A percentile compares a stretch with the other conserved stretches of the same genome.
Evolutionary conservation across 2,888 invertebrate species (phyloP).

Genomic region (Marronus borbonicus): DNA sequence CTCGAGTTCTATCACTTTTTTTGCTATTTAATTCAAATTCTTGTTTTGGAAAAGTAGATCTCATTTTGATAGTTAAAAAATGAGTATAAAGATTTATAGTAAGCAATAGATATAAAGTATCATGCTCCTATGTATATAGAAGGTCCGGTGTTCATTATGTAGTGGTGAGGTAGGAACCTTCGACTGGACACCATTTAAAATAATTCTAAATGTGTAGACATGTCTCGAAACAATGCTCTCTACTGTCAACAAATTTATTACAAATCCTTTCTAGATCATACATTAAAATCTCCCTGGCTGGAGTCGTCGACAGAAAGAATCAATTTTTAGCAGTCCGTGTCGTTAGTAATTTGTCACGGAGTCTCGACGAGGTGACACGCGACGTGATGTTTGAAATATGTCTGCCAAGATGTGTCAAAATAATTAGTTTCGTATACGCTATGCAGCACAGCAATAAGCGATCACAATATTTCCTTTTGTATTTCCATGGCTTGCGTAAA

Average conservation of each 20-base stretch:
- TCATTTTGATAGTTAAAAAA: too few species aligned
- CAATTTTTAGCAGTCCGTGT: slow-evolving; percentile 41
- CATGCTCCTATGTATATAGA: too few species aligned
- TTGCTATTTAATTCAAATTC: too few species aligned
- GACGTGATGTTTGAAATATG: slow-evolving; percentile 41
- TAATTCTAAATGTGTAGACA: slow-evolving; percentile 52
- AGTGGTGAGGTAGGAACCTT: neutral
- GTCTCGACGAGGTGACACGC: slow-evolving; percentile 18
- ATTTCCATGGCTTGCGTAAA: slow-evolving; percentile 6
- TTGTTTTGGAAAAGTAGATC: too few species aligned
- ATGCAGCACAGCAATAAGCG: slow-evolving; percentile 8
- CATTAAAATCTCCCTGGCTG: slow-evolving; percentile 22
- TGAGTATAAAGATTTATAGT: too few species aligned
- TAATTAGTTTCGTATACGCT: slow-evolving; percentile 27
- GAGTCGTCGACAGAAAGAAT: slow-evolving; percentile 31
- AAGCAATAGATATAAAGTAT: too few species aligned
- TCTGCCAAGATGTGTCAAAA: slow-evolving; percentile 35
- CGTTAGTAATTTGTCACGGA: slow-evolving; percentile 47
- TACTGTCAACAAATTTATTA: slow-evolving; percentile 52
- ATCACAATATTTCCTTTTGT: slow-evolving; percentile 18
- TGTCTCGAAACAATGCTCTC: slow-evolving; percentile 49
- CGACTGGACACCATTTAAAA: slow-evolving; percentile 47
- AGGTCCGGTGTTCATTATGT: neutral
- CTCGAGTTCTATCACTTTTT: too few species aligned
- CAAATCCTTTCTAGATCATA: slow-evolving; percentile 44